Base-by-base conservation (phyloP, 2,888 invertebrate genomes). In the Agonopterix heracliana region DNA sequence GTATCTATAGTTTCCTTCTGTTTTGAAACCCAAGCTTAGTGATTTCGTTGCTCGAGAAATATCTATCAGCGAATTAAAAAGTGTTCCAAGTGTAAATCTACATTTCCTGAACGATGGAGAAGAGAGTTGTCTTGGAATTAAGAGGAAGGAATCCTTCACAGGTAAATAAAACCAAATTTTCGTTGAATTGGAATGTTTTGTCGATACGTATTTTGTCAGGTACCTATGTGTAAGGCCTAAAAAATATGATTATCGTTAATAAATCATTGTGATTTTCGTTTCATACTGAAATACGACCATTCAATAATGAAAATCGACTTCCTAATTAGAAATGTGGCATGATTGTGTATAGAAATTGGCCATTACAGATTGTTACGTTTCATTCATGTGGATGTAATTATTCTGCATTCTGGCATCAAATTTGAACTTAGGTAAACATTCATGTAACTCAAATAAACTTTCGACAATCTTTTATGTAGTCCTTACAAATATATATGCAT, bases 41-140 rank as follows among this genome's bases (percentile, higher is more conserved):
- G 82, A 84, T 74, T 80, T 84, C 74, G 72, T 81, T 81, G 77
- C 74, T 79, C 78, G 71, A 73, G 71, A 78, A 76, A 74, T 74
- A 78, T 64, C 73, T 70, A 72, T 68, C 76, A 60, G 69, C 66
- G 59, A 68, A 7, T 72, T 70, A 56, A 57, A 59, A 67, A 77
- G 81, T 81, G 79, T 66, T 71, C 49, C 57, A 63, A 75, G 81
- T 79, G 79, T 67, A 66, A 71, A 63, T 64, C 60, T 59, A 59
- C 56, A 64, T 59, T 67, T 61, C 67, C 60, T 50, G 64, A 59
- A 78, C 76, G 68, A 98, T 98, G 97, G 97, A 97, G 91, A 97
- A 97, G 86, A 94, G 98, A 89, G 94, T 98, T 91, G 95, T 95
- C 78, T 91, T 98, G 81, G 98, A 98, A 90, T 94, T 95, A 90